Evolutionary conservation across 2,888 invertebrate species (phyloP), one percentile per base, ranked within the genome.

Genomic region (Mythimna impura): DNA sequence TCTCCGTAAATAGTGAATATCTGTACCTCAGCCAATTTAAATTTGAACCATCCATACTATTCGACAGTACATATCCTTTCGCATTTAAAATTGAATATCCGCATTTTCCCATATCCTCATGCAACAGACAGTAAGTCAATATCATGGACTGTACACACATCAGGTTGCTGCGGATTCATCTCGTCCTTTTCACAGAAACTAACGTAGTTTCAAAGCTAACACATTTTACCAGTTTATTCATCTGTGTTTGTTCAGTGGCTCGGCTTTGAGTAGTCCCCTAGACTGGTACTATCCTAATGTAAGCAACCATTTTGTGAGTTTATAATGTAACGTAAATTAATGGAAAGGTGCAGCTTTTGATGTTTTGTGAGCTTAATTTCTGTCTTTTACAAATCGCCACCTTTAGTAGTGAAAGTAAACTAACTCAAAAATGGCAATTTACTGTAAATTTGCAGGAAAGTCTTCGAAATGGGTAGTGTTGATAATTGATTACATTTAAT

Each of bases 151-250:
- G 66, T 76, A 76, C 58, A 81, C 66, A 80, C 75, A 75, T 69
- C 66, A 76, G 55, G 40, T 54, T 61, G 25, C 63, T 65, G 20
- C 50, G 64, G 65, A 71, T 71, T 80, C 54, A 77, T 71, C 65
- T 78, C 60, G 66, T 64, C 78, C 69, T 80, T 70, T 78, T 67
- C 63, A 58, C n/a, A 55, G 69, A 70, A 80, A 78, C 65, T 82
- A 82, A 82, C 67, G 61, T 67, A 82, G 80, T 82, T 78, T 73
- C 78, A 82, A 73, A 78, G 82, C 78, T 78, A 78, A 80, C 70
- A 71, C 65, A 52, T 80, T 82, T 78, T 77, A 82, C 61, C 66
- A 55, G 82, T 65, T 65, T 70, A 78, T 73, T 70, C 65, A 78
- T 78, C 73, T 73, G 69, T 78, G 62, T 82, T 78, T 80, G 68